Conservation (phyloP, 1,140 invertebrate species). For the Zaprionus africanus region DNA sequence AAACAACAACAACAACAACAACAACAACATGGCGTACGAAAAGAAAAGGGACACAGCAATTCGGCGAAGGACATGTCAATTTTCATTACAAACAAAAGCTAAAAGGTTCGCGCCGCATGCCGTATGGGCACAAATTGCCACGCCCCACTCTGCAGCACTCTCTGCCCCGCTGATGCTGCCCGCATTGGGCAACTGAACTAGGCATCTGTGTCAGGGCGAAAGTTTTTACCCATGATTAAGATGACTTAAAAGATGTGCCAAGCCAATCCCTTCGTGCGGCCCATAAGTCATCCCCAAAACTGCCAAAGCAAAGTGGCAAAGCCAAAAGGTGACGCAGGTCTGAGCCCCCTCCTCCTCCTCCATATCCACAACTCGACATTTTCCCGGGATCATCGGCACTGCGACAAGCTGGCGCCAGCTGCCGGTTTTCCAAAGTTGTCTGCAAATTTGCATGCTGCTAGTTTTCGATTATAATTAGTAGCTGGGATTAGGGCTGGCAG, state of each 20-base stretch:
- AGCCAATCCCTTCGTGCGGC: constrained; percentile 6
- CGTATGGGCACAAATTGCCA: constrained; percentile 26
- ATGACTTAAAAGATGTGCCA: constrained; percentile 20
- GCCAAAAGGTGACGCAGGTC: constrained; percentile 32
- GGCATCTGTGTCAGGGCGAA: constrained; percentile 32
- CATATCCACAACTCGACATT: background rate
- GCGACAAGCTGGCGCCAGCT: constrained; percentile 2
- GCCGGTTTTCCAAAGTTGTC: background rate
- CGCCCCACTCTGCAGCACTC: background rate
- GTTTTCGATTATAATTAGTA: constrained; percentile 16
- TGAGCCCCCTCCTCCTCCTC: background rate
- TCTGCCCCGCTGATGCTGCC: background rate
- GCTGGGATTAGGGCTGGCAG: constrained; percentile 4
- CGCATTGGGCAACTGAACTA: background rate
- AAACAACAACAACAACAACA: constrained; percentile 43
- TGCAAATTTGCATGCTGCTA: constrained; percentile 1
- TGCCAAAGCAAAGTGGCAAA: constrained; percentile 21
- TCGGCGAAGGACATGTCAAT: constrained; percentile 75
- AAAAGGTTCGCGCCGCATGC: constrained; percentile 57
- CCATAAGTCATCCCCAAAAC: constrained; percentile 31
- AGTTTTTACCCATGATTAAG: constrained; percentile 40
- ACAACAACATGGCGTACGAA: constrained; percentile 7
- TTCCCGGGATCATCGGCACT: background rate
- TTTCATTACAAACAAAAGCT: constrained; percentile 76
- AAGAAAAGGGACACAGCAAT: constrained; percentile 51